Conservation (phyloP, 2,113 vertebrate species). For the Regulus satrapa region DNA sequence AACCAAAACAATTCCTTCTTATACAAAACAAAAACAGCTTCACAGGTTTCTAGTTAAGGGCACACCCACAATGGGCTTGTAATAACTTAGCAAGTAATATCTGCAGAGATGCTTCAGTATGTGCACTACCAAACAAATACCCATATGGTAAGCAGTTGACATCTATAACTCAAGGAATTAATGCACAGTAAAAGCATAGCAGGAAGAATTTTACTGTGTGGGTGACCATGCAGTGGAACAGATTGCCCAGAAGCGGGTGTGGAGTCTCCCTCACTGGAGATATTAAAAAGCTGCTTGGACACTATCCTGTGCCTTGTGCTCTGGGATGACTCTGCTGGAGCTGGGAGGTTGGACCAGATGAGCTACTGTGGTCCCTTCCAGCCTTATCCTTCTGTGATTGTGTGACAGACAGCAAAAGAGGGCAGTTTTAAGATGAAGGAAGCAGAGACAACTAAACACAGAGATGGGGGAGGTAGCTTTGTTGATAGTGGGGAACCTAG, state of each 20-base stretch:
- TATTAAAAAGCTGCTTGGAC: background rate
- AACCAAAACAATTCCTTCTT: background rate
- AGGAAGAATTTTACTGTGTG: background rate
- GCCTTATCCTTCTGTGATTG: background rate
- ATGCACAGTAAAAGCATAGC: background rate
- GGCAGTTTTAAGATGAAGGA: background rate
- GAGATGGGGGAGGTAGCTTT: background rate
- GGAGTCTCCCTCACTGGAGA: background rate
- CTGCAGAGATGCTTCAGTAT: background rate
- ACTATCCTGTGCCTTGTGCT: background rate
- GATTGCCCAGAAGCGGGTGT: background rate
- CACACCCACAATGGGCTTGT: background rate
- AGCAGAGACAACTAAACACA: background rate
- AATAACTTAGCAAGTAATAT: background rate
- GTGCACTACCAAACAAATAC: background rate
- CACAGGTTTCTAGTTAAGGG: background rate
- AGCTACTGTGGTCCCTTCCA: background rate
- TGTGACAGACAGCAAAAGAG: background rate
- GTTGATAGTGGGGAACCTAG: background rate
- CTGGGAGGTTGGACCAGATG: background rate
- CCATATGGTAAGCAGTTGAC: background rate
- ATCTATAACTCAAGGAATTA: background rate
- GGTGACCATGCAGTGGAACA: background rate
- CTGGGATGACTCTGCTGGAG: background rate
- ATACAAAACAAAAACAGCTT: background rate